phyloP scores from a whole-genome alignment of 1,140 invertebrate species.

The Babylonia areolata region DNA sequence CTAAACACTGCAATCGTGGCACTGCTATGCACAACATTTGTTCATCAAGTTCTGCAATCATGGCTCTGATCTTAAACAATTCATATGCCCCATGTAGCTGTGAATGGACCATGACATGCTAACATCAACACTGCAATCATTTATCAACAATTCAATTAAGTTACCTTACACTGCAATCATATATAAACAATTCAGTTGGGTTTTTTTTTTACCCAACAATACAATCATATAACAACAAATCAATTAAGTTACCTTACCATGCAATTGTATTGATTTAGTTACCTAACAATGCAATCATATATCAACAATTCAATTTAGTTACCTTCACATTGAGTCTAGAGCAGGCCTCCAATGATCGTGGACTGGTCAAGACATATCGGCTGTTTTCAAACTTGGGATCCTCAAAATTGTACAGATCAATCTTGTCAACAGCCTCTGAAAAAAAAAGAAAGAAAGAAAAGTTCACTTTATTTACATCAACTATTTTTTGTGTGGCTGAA shows the following conservation, averaged over 20 bases:
- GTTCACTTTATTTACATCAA: background rate
- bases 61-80: too few species aligned
- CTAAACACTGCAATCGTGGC: too few species aligned
- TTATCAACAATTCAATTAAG: too few species aligned
- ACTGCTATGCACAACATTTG: too few species aligned
- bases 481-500: background rate
- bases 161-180: too few species aligned
- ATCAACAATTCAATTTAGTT: slow-evolving; percentile 23
- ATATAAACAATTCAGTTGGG: too few species aligned
- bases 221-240: background rate
- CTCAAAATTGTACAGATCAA: slow-evolving; percentile 78
- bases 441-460: background rate
- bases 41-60: too few species aligned
- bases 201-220: too few species aligned
- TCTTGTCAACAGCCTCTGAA: slow-evolving; percentile 44
- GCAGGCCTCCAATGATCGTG: slow-evolving; percentile 79
- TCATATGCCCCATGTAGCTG: too few species aligned
- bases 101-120: too few species aligned
- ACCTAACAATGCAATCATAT: background rate
- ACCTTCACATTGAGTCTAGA: slow-evolving; percentile 77
- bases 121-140: too few species aligned
- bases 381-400: slow-evolving; percentile 74
- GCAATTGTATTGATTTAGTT: background rate
- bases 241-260: slow-evolving; percentile 19
- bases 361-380: slow-evolving; percentile 79